phyloP scores from a whole-genome alignment of 2,113 vertebrate genomes.

The Dromas ardeola region DNA sequence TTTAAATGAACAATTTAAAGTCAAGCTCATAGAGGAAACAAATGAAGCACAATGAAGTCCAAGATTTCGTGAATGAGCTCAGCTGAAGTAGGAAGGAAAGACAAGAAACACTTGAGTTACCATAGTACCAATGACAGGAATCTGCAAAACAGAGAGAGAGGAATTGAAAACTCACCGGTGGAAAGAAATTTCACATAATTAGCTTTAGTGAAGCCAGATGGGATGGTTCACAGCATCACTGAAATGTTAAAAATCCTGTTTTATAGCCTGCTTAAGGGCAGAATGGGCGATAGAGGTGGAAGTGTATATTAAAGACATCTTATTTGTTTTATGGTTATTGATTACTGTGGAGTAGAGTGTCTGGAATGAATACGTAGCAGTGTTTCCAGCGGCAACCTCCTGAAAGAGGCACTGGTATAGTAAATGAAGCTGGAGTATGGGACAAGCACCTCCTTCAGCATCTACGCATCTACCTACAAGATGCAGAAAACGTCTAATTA shows the following conservation, averaged over 20 bases:
- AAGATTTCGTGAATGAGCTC: neutral
- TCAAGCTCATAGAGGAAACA: neutral
- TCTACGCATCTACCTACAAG: neutral
- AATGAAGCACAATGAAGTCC: neutral
- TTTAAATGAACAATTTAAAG: neutral
- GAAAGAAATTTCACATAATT: neutral
- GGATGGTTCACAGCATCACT: neutral
- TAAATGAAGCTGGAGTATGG: neutral
- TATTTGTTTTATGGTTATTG: neutral
- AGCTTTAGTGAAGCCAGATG: neutral
- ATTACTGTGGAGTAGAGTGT: neutral
- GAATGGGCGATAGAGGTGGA: neutral
- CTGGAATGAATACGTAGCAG: neutral
- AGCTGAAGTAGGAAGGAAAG: neutral
- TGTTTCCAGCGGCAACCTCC: neutral
- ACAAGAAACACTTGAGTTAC: neutral
- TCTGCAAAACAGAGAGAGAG: neutral
- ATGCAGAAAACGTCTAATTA: accelerated
- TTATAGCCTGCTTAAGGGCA: slow-evolving; percentile 10
- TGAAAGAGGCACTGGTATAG: neutral
- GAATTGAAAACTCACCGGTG: neutral
- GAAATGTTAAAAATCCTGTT: neutral
- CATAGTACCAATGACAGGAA: neutral
- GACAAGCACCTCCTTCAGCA: neutral
- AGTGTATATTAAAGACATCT: neutral